Conservation (phyloP, 2,888 invertebrate species). For the Chalcosyrphus nemorum region DNA sequence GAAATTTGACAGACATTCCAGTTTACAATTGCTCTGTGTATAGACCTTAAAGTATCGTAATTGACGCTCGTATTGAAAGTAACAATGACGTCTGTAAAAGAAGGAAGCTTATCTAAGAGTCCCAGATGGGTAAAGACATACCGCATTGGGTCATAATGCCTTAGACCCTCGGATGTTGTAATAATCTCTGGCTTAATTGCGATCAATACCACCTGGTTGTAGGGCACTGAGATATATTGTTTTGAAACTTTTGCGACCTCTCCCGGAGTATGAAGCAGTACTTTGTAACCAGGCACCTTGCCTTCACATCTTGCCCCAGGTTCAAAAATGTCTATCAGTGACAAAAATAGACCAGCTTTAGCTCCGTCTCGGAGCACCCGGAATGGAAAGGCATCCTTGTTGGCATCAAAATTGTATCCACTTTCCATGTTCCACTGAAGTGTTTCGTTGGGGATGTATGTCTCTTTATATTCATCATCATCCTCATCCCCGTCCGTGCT, state of each 20-base stretch:
- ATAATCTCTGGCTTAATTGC: constrained; percentile 90
- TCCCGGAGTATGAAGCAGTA: constrained; percentile 80
- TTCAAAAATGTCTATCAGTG: constrained; percentile 85
- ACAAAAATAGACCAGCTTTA: constrained; percentile 86
- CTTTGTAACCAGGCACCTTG: constrained; percentile 88
- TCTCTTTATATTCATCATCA: too few relatives aligned
- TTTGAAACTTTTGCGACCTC: constrained; percentile 82
- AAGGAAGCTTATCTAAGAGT: neutral
- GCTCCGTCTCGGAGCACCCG: constrained; percentile 87
- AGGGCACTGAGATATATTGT: constrained; percentile 87
- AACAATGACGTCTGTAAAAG: constrained; percentile 85
- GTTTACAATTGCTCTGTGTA: constrained; percentile 88
- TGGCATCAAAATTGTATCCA: constrained; percentile 84
- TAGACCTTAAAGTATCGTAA: constrained; percentile 87
- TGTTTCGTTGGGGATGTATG: constrained; percentile 45
- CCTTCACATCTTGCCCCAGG: constrained; percentile 88
- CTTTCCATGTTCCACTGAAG: constrained; percentile 85
- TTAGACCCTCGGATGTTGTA: constrained; percentile 87
- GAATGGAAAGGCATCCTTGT: constrained; percentile 86
- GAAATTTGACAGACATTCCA: constrained; percentile 88
- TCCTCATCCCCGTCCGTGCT: neutral
- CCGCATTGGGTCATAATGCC: constrained; percentile 85
- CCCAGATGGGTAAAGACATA: constrained; percentile 36
- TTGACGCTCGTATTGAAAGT: constrained; percentile 86
- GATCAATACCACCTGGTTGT: constrained; percentile 88